Evolutionary conservation across 2,888 invertebrate species (phyloP), one percentile per base, ranked within the genome.

Genomic region (Ormyrus labotus): DNA sequence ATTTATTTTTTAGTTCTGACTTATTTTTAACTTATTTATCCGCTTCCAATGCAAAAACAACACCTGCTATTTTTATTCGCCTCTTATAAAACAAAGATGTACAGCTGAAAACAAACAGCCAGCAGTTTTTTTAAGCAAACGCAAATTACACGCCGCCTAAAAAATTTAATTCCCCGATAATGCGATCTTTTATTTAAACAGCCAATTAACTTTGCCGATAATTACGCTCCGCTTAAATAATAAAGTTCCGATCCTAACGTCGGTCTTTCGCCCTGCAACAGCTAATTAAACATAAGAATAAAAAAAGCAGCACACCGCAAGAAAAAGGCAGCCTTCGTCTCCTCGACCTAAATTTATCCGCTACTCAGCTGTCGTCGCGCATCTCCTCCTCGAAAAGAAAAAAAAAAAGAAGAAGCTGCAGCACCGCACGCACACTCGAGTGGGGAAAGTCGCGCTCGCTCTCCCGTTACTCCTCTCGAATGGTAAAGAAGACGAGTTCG

Each of bases 291-390:
- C 47, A 19, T 45, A 65, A 70, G 67, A 19, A 19, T 61, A n/a
- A 48, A 58, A 60, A 53, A 34, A 69, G 48, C 58, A 7, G 13
- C 0, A 6, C 8, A 69, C 63, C 10, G 47, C n/a, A 53, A 61
- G 50, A 71, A 68, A 51, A 11, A 64, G 34, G 2, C 4, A 63
- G 51, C 13, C 58, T 19, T 51, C 19, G 47, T 48, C 53, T 48
- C 63, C 75, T 71, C 80, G 75, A 80, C 75, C 80, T 80, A 76
- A 74, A 80, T 80, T 76, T 60, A 60, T 19, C 55, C 67, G 34
- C 13, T 48, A 64, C 64, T 13, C 53, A 19, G 71, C 58, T 55
- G 71, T 61, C 63, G 48, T 48, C 60, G 55, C 10, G 13, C 47
- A 51, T 51, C 13, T 34, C 63, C 19, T 57, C 8, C 48, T 11